Conservation (phyloP, 64 coral and sea anemone genomes). For the Stichodactyla mertensii region DNA sequence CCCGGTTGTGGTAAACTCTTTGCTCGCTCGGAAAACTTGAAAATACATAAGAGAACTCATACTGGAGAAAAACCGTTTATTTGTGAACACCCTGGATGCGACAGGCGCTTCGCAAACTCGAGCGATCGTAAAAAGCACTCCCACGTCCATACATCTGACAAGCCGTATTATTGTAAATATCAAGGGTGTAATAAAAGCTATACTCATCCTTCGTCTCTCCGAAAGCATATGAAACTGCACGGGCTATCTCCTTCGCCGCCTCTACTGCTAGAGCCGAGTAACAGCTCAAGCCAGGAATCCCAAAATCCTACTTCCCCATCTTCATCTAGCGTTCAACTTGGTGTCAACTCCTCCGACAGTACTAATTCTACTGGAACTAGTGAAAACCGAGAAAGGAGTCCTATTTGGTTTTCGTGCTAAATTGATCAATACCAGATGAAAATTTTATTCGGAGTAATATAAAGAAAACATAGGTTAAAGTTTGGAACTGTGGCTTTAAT, state of each 20-base stretch:
- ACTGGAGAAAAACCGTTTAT: slow-evolving; percentile 90
- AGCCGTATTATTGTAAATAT: slow-evolving; percentile 88
- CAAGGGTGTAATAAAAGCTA: slow-evolving; percentile 93
- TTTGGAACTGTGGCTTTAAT: not conserved
- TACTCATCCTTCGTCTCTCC: slow-evolving; percentile 80
- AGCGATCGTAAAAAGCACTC: slow-evolving; percentile 95
- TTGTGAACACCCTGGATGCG: slow-evolving; percentile 85
- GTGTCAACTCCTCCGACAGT: not conserved
- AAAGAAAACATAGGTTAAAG: not conserved
- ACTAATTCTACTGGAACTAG: not conserved
- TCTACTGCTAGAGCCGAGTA: slow-evolving; percentile 25
- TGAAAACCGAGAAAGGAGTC: not conserved
- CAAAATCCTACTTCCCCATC: not conserved
- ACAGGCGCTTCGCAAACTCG: slow-evolving; percentile 90
- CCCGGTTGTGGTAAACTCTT: slow-evolving; percentile 93
- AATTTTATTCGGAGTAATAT: not conserved
- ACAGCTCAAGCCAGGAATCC: not conserved
- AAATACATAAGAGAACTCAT: slow-evolving; percentile 92
- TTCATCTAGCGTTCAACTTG: not conserved
- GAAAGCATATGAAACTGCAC: slow-evolving; percentile 95
- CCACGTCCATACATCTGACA: slow-evolving; percentile 89
- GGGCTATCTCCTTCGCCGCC: slow-evolving; percentile 82
- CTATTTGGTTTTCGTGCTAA: slow-evolving; percentile 3
- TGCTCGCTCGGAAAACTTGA: slow-evolving; percentile 92
- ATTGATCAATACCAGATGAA: not conserved